Percentiles rank a stretch among this genome's conserved stretches.
These are phyloP conservation scores for Heterotis niloticus DNA, from an alignment of 2,113 vertebrate genomes.

Conservation along the genomic window DNA sequence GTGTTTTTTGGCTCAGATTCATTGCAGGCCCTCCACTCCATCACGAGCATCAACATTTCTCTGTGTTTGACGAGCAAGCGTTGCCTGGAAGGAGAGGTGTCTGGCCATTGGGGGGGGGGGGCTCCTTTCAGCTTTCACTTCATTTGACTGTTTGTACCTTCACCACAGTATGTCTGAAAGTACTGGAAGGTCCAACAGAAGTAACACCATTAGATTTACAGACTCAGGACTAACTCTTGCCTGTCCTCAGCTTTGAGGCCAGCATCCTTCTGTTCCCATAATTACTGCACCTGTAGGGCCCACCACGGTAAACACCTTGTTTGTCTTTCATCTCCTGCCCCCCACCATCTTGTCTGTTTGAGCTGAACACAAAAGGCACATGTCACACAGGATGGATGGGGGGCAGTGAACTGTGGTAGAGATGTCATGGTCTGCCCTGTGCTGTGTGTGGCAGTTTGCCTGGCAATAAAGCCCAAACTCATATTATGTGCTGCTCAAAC, in stretches of 20 bases:
- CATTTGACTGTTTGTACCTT: not conserved
- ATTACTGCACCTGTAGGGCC: not conserved
- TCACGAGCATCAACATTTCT: no score
- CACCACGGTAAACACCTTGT: not conserved
- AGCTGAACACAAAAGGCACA: not conserved
- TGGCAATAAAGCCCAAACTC: not conserved
- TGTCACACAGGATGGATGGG: not conserved
- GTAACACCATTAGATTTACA: not conserved
- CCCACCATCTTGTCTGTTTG: not conserved
- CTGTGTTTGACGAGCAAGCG: not conserved
- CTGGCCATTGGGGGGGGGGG: not conserved
- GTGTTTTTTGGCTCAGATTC: no score
- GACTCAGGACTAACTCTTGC: not conserved
- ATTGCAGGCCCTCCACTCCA: not conserved
- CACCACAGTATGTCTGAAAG: not conserved
- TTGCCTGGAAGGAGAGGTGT: not conserved
- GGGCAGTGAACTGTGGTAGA: not conserved
- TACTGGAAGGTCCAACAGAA: not conserved
- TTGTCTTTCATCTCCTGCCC: no score
- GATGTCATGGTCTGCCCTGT: not conserved
- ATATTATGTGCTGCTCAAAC: not conserved
- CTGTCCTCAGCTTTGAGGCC: not conserved
- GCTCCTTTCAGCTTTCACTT: not conserved
- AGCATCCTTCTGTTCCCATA: not conserved
- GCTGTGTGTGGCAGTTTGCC: not conserved